Evolutionary conservation across 2,888 invertebrate species (phyloP).

Genomic region (Ashinkailepas kermadecensis): DNA sequence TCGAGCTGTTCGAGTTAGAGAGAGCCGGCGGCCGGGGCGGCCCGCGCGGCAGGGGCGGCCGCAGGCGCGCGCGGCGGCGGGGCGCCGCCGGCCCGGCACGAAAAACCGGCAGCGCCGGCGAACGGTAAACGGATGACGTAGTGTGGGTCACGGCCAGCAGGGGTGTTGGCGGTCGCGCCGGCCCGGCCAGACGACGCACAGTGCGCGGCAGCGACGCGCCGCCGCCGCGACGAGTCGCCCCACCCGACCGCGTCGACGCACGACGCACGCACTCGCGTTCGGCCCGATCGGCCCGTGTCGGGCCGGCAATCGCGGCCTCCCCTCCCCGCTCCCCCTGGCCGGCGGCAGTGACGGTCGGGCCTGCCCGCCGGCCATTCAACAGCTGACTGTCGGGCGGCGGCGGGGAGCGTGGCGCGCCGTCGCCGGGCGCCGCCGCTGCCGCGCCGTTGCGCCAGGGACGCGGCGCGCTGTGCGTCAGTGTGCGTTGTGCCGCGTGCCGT

Average conservation of each 20-base stretch:
- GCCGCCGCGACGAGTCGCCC: too few species aligned
- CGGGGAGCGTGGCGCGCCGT: background rate
- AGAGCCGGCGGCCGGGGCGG: background rate
- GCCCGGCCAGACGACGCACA: too few species aligned
- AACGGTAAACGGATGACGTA: background rate
- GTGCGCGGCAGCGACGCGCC: too few species aligned
- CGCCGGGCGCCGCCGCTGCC: background rate
- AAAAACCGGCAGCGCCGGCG: background rate
- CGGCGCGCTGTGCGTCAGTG: background rate
- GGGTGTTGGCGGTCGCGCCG: too few species aligned
- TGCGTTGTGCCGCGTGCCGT: background rate
- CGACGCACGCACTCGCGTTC: background rate
- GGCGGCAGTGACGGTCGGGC: background rate
- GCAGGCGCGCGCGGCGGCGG: background rate
- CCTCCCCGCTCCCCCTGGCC: background rate
- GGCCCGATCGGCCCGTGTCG: background rate
- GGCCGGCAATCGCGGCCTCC: background rate
- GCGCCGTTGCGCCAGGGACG: background rate
- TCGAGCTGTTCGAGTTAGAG: constrained; percentile 21
- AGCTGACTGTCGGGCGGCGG: constrained; percentile 16
- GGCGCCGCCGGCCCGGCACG: background rate
- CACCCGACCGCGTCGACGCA: background rate
- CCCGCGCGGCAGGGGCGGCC: background rate
- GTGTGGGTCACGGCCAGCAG: background rate
- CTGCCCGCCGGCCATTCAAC: background rate